These are phyloP conservation scores for Zhuqinia jingwanae DNA, from an alignment of 2,888 invertebrate genomes.

Conservation along the genomic window DNA sequence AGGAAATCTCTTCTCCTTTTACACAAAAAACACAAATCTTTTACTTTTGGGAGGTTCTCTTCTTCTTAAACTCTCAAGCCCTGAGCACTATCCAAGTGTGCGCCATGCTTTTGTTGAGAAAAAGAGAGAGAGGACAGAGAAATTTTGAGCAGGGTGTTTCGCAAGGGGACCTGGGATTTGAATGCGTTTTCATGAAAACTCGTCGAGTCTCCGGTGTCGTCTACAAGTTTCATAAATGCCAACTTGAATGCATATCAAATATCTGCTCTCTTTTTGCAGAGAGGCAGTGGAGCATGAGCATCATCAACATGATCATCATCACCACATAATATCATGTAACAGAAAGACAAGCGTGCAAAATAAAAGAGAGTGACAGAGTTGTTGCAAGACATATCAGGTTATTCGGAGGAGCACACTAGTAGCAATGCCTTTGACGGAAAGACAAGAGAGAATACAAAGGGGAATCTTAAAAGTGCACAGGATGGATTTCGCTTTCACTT, in stretches of 20 bases:
- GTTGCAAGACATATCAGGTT: constrained; percentile 41
- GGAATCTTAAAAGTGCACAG: neutral
- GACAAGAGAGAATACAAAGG: neutral
- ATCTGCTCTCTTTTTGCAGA: neutral
- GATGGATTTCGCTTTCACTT: constrained; percentile 49
- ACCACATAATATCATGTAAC: constrained; percentile 7
- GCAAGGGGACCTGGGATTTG: constrained; percentile 47
- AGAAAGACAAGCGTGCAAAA: constrained; percentile 45
- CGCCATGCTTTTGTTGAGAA: neutral
- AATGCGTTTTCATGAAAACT: constrained; percentile 55
- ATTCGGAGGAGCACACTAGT: constrained; percentile 19
- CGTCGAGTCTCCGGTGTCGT: constrained; percentile 6
- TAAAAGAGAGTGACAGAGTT: constrained; percentile 49
- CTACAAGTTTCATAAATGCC: constrained; percentile 53
- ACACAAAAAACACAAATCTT: constrained; percentile 31
- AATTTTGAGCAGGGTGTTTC: constrained; percentile 15
- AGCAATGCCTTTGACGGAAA: constrained; percentile 3
- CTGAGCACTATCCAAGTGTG: neutral
- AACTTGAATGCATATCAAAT: constrained; percentile 37
- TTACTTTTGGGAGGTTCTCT: constrained; percentile 14
- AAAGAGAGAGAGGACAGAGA: neutral
- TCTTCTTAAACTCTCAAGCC: neutral
- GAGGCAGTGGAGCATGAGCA: neutral
- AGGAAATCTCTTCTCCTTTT: constrained; percentile 40
- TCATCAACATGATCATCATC: neutral